Evolutionary conservation across 1,140 invertebrate genomes (phyloP).

Genomic region (Ptiloglossa arizonensis): DNA sequence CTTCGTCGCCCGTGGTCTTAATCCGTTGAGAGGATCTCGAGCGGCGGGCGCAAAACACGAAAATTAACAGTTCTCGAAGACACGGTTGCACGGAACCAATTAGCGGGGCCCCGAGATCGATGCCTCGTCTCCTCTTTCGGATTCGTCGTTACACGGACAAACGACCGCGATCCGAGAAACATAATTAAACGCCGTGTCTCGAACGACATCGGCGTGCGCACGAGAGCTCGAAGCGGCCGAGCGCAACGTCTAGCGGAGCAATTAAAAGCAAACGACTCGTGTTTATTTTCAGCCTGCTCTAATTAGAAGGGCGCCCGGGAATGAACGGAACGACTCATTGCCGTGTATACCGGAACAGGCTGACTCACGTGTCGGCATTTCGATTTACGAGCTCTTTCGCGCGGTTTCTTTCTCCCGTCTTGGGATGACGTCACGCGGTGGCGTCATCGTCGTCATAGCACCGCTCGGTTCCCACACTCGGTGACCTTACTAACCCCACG

Average conservation of each 20-base stretch:
- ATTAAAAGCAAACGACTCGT: conserved; percentile 74
- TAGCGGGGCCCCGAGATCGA: conserved; percentile 7
- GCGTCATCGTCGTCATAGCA: conserved; percentile 75
- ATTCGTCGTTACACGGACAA: conserved; percentile 2
- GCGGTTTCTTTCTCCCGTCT: conserved; percentile 41
- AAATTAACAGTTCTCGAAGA: too few relatives aligned
- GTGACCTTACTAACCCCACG: conserved; percentile 69
- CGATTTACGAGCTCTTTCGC: conserved; percentile 69
- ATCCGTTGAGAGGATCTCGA: too few relatives aligned
- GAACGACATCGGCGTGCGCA: background rate
- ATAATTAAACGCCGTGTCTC: conserved; percentile 37
- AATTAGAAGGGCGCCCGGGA: conserved; percentile 73
- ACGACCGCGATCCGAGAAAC: conserved; percentile 1
- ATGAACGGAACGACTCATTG: conserved; percentile 70
- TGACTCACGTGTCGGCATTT: conserved; percentile 64
- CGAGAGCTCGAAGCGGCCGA: conserved; percentile 15
- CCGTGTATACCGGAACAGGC: conserved; percentile 68
- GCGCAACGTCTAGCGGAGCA: conserved; percentile 70
- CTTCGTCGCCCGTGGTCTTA: too few relatives aligned
- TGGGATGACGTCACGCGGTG: conserved; percentile 73
- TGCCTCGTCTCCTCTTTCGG: background rate
- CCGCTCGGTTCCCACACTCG: conserved; percentile 74
- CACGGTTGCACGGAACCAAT: too few relatives aligned
- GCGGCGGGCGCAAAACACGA: too few relatives aligned
- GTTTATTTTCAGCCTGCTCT: conserved; percentile 77